phyloP scores from a whole-genome alignment of 2,113 vertebrate species.

The Laticauda laticaudata region DNA sequence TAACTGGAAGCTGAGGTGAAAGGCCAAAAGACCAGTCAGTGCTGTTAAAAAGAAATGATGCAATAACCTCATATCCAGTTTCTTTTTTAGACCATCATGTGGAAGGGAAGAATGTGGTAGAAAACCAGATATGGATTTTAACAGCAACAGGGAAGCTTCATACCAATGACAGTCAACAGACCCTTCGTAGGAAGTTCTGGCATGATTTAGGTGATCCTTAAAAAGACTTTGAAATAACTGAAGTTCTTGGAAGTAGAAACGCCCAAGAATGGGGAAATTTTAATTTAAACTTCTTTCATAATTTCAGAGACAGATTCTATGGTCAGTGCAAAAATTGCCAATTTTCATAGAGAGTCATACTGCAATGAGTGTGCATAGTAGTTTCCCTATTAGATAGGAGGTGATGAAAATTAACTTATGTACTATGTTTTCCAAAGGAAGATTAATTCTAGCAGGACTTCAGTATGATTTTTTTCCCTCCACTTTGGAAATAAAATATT shows the following conservation, averaged over 20 bases:
- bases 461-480: neutral
- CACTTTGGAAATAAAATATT: neutral
- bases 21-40: neutral
- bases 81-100: neutral
- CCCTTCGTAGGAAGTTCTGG: neutral
- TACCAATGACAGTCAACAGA: neutral
- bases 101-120: neutral
- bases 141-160: neutral
- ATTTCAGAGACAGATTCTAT: neutral
- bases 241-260: neutral
- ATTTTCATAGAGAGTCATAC: neutral
- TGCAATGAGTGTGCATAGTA: neutral
- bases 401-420: neutral
- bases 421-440: neutral
- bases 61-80: neutral
- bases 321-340: neutral
- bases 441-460: neutral
- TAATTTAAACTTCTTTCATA: neutral
- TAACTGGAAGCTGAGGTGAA: neutral
- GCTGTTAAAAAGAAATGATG: neutral
- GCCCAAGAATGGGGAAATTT: neutral
- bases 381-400: neutral
- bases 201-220: neutral
- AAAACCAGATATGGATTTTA: neutral
- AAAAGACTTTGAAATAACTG: neutral